Conservation (phyloP, 2,797 vertebrate species). For the Micropoecilia bifurca region DNA sequence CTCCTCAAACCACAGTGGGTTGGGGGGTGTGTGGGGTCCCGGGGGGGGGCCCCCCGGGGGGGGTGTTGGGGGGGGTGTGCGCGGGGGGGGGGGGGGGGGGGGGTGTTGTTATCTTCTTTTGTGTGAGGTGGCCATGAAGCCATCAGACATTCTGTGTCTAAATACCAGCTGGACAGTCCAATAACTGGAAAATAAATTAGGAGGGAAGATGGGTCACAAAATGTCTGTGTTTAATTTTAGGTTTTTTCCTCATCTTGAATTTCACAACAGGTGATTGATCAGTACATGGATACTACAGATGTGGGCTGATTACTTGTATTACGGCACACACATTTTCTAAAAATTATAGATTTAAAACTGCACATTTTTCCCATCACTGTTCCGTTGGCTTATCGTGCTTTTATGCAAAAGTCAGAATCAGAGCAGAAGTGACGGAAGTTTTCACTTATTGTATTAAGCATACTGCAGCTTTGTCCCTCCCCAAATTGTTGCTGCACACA, state of each 20-base stretch:
- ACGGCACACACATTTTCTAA: neutral
- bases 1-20: no score
- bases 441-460: neutral
- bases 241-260: neutral
- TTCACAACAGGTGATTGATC: neutral
- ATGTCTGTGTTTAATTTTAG: neutral
- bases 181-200: conserved; percentile 61
- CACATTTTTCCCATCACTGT: neutral
- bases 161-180: conserved; percentile 76
- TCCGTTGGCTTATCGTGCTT: neutral
- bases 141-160: conserved; percentile 58
- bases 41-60: no score
- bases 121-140: conserved; percentile 46
- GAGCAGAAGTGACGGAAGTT: neutral
- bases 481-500: neutral
- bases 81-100: no score
- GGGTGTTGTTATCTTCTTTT: conserved; percentile 51
- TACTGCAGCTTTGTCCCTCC: neutral
- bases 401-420: neutral
- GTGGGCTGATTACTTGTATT: neutral
- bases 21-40: no score
- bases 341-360: neutral
- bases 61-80: no score
- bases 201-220: conserved; percentile 29
- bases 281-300: neutral